A percentile compares a stretch with the other conserved stretches of the same genome.
Evolutionary conservation across 1,140 invertebrate species (phyloP).

Genomic region (Chrysopa pallens): DNA sequence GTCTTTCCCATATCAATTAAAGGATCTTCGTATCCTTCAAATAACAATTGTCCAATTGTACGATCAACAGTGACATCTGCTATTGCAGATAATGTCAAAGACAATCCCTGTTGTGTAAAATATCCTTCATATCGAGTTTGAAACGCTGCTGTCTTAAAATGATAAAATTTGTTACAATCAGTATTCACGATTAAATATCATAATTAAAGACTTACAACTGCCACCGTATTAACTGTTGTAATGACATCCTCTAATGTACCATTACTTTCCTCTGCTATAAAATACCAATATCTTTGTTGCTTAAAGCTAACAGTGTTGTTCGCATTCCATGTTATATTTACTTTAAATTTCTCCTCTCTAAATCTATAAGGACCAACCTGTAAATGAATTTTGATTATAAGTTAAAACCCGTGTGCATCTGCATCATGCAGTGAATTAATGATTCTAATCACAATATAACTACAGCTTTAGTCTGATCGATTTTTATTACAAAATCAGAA

Average conservation of each 20-base stretch:
- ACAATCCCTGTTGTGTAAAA: constrained; percentile 27
- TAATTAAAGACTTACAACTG: constrained; percentile 35
- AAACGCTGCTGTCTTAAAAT: constrained; percentile 40
- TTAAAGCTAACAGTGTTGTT: constrained; percentile 69
- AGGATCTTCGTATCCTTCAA: constrained; percentile 55
- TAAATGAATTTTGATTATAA: too few species aligned
- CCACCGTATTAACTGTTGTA: constrained; percentile 60
- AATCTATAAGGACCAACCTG: constrained; percentile 36
- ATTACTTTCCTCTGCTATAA: constrained; percentile 44
- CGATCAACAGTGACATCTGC: constrained; percentile 40
- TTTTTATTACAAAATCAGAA: too few species aligned
- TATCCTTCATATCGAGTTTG: constrained; percentile 25
- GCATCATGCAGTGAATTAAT: too few species aligned
- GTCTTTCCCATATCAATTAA: constrained; percentile 36
- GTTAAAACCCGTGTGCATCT: too few species aligned
- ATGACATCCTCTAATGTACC: constrained; percentile 54
- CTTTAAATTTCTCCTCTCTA: constrained; percentile 35
- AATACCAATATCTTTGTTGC: constrained; percentile 58
- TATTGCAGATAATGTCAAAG: constrained; percentile 29
- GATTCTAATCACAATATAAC: too few species aligned
- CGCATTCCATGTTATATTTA: constrained; percentile 42
- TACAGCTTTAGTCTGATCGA: too few species aligned
- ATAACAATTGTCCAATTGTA: constrained; percentile 43
- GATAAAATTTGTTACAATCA: constrained; percentile 2
- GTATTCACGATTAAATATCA: background rate